These are phyloP conservation scores for Platygyra sinensis DNA, from an alignment of 64 coral and sea anemone species.

Conservation along the genomic window DNA sequence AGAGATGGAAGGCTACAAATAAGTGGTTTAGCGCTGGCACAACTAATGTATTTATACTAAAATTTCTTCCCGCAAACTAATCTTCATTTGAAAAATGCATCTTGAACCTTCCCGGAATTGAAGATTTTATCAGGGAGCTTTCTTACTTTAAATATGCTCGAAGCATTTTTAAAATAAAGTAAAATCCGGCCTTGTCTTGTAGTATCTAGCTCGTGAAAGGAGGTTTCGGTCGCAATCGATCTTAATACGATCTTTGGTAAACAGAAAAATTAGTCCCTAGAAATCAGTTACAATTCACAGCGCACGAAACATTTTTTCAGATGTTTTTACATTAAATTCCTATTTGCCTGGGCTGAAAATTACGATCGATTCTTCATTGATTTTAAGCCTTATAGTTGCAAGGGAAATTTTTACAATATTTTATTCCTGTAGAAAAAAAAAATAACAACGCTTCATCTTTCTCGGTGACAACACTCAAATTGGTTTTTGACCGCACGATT, in stretches of 20 bases:
- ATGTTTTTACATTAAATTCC: neutral
- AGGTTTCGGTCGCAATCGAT: neutral
- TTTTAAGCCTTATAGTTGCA: neutral
- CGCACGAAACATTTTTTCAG: neutral
- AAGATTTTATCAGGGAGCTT: neutral
- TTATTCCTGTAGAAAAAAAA: neutral
- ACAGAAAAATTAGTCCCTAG: neutral
- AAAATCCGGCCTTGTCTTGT: neutral
- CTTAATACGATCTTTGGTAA: constrained; percentile 20
- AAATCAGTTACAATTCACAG: neutral
- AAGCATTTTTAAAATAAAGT: neutral
- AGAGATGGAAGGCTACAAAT: neutral
- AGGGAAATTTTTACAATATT: neutral
- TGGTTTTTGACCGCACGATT: neutral
- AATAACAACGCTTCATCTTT: neutral
- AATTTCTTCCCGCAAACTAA: neutral
- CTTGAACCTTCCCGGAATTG: neutral
- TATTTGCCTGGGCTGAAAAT: neutral
- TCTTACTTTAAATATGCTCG: neutral
- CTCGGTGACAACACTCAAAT: neutral
- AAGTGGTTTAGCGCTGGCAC: neutral
- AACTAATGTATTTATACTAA: neutral
- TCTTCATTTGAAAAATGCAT: neutral
- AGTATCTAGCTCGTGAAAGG: neutral
- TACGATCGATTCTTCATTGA: neutral